phyloP scores from a whole-genome alignment of 92 coral and sea anemone species.

The Scolanthus callimorphus region DNA sequence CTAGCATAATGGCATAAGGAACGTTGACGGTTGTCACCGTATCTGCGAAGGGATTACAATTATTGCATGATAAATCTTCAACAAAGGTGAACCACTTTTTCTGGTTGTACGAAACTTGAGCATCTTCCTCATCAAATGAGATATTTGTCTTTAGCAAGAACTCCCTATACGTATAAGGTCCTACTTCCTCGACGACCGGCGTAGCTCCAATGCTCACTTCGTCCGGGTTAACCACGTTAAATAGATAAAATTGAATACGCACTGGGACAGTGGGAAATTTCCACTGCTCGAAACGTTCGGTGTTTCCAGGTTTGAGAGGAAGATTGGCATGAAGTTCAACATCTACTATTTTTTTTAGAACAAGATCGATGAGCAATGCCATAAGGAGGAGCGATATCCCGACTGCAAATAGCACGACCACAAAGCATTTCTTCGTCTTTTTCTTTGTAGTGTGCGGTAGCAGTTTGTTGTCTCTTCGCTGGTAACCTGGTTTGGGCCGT shows the following conservation, averaged over 20 bases:
- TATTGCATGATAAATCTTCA: conserved; percentile 41
- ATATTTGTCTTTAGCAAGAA: conserved; percentile 49
- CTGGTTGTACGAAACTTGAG: conserved; percentile 61
- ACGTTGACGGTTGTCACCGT: conserved; percentile 51
- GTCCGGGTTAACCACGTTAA: conserved; percentile 52
- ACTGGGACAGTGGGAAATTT: conserved; percentile 62
- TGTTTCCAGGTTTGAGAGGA: background rate
- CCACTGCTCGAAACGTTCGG: conserved; percentile 53
- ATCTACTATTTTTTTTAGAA: too few species aligned
- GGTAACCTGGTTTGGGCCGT: too few species aligned
- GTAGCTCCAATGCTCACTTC: conserved; percentile 54
- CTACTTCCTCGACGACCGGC: conserved; percentile 61
- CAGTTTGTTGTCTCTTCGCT: too few species aligned
- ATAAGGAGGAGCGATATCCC: background rate
- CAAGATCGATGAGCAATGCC: background rate
- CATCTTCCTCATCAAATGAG: conserved; percentile 39
- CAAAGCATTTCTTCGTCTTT: too few species aligned
- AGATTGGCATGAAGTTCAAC: too few species aligned
- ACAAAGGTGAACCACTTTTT: conserved; percentile 53
- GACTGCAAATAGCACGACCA: too few species aligned
- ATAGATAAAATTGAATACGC: conserved; percentile 58
- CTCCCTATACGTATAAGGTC: conserved; percentile 74
- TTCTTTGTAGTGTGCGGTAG: too few species aligned
- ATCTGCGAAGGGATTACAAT: conserved; percentile 54
- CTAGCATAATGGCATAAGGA: conserved; percentile 65